Conservation (phyloP, 1,140 invertebrate species). For the Apis dorsata region DNA sequence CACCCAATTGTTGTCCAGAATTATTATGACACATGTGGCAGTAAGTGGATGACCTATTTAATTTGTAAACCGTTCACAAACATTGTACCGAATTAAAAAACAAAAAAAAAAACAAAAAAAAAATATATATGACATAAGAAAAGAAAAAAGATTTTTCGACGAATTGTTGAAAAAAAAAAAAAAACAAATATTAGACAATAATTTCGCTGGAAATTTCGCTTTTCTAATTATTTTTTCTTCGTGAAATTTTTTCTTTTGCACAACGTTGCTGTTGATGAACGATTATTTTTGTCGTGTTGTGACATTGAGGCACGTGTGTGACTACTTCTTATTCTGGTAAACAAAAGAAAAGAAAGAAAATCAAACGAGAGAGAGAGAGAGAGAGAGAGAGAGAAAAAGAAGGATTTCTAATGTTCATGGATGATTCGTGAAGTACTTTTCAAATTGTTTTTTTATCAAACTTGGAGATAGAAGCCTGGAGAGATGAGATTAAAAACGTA, state of each 20-base stretch:
- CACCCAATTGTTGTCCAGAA: neutral
- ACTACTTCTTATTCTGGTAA: neutral
- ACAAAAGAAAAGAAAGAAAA: neutral
- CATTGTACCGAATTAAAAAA: conserved; percentile 13
- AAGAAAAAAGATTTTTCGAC: neutral
- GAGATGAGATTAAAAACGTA: neutral
- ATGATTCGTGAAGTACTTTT: neutral
- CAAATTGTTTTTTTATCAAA: neutral
- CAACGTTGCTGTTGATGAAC: neutral
- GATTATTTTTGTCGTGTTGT: neutral
- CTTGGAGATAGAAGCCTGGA: neutral
- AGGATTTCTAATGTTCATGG: neutral
- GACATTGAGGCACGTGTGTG: neutral
- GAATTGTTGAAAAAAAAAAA: neutral
- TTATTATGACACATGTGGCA: neutral
- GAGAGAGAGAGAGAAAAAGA: neutral
- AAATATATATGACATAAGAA: too few species aligned
- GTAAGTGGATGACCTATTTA: neutral
- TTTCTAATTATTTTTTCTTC: neutral
- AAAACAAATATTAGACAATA: neutral
- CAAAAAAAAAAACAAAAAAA: neutral
- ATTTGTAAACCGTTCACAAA: conserved; percentile 19
- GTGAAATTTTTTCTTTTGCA: neutral
- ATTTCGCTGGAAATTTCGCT: neutral
- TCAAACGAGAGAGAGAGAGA: neutral